Conservation (phyloP, 2,797 vertebrate genomes). For the Pantherophis vulpinus region DNA sequence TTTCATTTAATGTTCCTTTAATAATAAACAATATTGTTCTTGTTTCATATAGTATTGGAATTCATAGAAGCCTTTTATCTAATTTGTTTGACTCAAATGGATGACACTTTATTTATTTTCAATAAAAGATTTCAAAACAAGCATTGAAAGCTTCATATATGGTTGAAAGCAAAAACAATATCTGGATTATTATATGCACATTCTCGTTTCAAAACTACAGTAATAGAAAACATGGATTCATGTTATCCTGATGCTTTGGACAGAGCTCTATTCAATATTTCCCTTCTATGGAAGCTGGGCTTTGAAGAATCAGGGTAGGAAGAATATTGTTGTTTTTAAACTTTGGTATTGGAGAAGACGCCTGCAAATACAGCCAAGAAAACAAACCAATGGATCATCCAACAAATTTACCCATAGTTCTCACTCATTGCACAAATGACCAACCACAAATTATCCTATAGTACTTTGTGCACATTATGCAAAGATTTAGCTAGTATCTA, state of each 20-base stretch:
- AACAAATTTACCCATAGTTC: not conserved
- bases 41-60: conserved; percentile 47
- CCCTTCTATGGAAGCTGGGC: not conserved
- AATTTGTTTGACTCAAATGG: conserved; percentile 52
- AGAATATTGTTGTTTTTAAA: not conserved
- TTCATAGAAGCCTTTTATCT: conserved; percentile 6
- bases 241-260: not conserved
- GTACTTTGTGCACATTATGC: not conserved
- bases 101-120: conserved; percentile 28
- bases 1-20: conserved; percentile 36
- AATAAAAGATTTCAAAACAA: conserved; percentile 45
- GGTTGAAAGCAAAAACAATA: conserved; percentile 49
- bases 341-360: not conserved
- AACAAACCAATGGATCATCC: not conserved
- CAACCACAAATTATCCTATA: not conserved
- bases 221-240: not conserved
- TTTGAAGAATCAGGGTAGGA: not conserved
- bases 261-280: not conserved
- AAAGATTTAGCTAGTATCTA: not conserved
- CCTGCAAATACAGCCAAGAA: not conserved
- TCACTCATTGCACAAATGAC: not conserved
- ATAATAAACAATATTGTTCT: conserved; percentile 50
- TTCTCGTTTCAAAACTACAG: not conserved
- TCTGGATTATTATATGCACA: conserved; percentile 27
- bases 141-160: conserved; percentile 35